Percentiles rank a stretch among this genome's conserved stretches.
phyloP scores from a whole-genome alignment of 2,797 vertebrate species.

The Argentina silus region DNA sequence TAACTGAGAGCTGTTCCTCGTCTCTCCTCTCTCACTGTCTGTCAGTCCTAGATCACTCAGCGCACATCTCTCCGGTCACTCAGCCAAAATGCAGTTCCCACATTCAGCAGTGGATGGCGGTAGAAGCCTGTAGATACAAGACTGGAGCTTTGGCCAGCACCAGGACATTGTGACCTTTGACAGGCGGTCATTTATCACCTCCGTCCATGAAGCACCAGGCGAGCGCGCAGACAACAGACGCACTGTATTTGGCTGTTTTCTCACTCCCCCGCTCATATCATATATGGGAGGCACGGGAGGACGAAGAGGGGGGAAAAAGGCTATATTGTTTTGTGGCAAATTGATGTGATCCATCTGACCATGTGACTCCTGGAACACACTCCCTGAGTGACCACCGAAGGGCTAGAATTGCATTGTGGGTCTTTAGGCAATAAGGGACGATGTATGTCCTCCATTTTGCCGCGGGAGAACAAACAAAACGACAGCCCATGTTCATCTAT shows the following conservation, averaged over 20 bases:
- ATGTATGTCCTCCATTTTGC: constrained; percentile 87
- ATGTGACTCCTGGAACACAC: constrained; percentile 84
- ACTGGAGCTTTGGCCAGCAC: constrained; percentile 7
- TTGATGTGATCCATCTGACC: constrained; percentile 95
- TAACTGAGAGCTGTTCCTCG: constrained; percentile 24
- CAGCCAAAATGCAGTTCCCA: constrained; percentile 27
- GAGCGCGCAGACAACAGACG: constrained; percentile 55
- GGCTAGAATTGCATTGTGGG: constrained; percentile 84
- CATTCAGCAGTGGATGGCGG: constrained; percentile 74
- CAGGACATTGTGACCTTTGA: constrained; percentile 70
- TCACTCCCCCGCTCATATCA: constrained; percentile 80
- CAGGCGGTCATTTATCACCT: constrained; percentile 79
- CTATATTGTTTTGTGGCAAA: constrained; percentile 82
- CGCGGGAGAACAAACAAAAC: constrained; percentile 77
- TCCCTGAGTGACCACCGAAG: constrained; percentile 85
- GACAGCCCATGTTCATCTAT: constrained; percentile 75
- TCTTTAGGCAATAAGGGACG: constrained; percentile 84
- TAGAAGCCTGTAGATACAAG: constrained; percentile 62
- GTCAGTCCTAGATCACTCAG: constrained; percentile 1
- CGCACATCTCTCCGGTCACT: background rate
- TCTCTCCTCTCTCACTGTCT: background rate
- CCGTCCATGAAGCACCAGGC: constrained; percentile 73
- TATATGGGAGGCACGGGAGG: constrained; percentile 51
- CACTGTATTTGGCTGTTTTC: constrained; percentile 82
- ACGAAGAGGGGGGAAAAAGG: background rate